These are phyloP conservation scores for Callithrix jacchus DNA, from an alignment of 2,113 vertebrate genomes.

Conservation along the genomic window DNA sequence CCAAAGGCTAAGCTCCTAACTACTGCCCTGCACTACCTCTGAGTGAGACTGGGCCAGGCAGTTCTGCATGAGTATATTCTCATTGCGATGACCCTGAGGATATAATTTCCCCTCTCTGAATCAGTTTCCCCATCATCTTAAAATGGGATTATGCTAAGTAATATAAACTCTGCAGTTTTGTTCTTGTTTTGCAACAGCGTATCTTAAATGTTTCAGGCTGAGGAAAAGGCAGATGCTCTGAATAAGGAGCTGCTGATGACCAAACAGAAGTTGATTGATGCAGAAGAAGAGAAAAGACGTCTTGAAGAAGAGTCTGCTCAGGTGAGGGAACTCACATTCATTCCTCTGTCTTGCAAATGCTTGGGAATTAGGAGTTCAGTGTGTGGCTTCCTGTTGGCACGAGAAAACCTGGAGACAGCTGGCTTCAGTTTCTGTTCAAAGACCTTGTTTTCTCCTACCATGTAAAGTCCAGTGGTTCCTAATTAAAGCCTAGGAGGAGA, in stretches of 20 bases:
- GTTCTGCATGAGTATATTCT: background rate
- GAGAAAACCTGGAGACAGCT: background rate
- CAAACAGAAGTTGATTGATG: conserved; percentile 97
- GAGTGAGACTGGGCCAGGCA: too few species aligned
- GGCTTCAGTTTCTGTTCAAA: background rate
- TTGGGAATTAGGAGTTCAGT: background rate
- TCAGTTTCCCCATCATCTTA: background rate
- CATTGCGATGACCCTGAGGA: too few species aligned
- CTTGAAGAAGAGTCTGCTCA: conserved; percentile 96
- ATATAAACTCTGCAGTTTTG: background rate
- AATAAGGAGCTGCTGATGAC: conserved; percentile 99
- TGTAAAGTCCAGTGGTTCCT: background rate
- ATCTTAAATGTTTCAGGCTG: conserved; percentile 86
- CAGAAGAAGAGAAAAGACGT: conserved; percentile 96
- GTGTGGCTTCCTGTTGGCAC: background rate
- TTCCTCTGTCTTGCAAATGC: too few species aligned
- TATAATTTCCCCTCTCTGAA: background rate
- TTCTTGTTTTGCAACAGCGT: background rate
- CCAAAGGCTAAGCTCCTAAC: background rate
- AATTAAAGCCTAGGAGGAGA: background rate
- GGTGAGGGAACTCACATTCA: conserved; percentile 81
- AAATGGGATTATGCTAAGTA: background rate
- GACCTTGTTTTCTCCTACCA: background rate
- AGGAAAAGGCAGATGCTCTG: conserved; percentile 97
- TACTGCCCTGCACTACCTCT: background rate